Evolutionary conservation across 2,113 vertebrate species (phyloP), one percentile per base, ranked within the genome.

Genomic region (Neolamprologus ventralis): DNA sequence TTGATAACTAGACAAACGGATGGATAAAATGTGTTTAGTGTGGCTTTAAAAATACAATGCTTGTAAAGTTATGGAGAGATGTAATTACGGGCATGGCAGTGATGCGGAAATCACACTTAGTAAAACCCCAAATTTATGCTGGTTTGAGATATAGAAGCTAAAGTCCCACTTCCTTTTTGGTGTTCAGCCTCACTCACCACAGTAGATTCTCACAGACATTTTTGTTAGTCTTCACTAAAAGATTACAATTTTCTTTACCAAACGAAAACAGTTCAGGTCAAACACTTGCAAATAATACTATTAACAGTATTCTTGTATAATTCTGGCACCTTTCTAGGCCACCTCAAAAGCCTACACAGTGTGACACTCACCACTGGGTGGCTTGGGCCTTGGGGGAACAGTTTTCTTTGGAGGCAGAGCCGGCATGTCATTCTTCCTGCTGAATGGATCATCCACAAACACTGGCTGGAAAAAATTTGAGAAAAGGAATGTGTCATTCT

Each of bases 331-430:
- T 68, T 37, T 37, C 19, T 68, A 68, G 33, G 60, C 26, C 17
- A 31, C 45, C 73, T 51, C 45, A 31, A 28, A 57, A 58, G 40
- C 21, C 7, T 19, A 2, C 37, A 14, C 5, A 23, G 14, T 23
- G 57, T 93, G 91, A 26, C 47, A 89, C 98, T 98, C 96, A 99
- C 98, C 98, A 89, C 98, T 98, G 93, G 98, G 98, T 55, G 97
- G 98, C 94, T 98, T 98, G 92, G 98, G 98, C 81, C 98, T 96
- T 3, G 98, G 98, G 7, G 98, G 98, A 85, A 98, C 95, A 35
- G 95, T 97, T 93, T 98, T 99, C 96, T 99, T 99, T 10, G 98
- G 98, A 13, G 98, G 98, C 51, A 99, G 97, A 4, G 98, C 98
- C 6, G 98, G 98, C 9, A 97, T 99, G 93, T 98, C 98, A 82